Base-by-base conservation (phyloP, 2,888 invertebrate species). In the Clistopyga incitator region DNA sequence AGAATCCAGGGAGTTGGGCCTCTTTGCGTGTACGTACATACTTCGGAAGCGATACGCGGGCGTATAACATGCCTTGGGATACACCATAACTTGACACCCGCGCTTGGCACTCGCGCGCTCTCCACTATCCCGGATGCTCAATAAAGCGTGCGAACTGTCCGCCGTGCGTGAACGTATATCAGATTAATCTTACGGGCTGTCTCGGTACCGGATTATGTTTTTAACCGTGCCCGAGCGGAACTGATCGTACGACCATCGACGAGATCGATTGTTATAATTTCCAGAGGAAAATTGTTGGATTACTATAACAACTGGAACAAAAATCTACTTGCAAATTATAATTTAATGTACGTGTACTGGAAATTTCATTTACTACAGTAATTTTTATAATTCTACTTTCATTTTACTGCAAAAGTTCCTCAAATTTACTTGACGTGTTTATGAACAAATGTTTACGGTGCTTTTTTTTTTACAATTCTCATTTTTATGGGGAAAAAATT, bases 31-130 rank as follows among this genome's bases (percentile, higher is more conserved):
- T 87, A 59, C 87, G 86, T 84, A 81, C 64, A 67, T 65, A 54
- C 67, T 75, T 72, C 64, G 47, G 50, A 52, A 80, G 71, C 64
- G 64, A 82, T 76, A 65, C 75, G 25, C 47, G 56, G 61, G 29
- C 88, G 84, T 86, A 86, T 88, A 90, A 89, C 88, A 85, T 87
- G 82, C 38, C 70, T 76, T 80, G 45, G 56, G 54, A 88, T 86
- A 88, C n/a, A n/a, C 88, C 86, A 90, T 90, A 90, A 91, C 90
- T 90, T 89, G 89, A 90, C 90, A 90, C 90, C 88, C 88, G 80
- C 86, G 87, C 84, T 84, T 80, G 65, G 61, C 75, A 82, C 79
- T 78, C 38, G 54, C 47, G 8, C 59, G 42, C 74, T 59, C 45
- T 6, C 29, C 47, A 72, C 72, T 59, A 56, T 72, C 72, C 80